Percentiles rank a stretch among this genome's conserved stretches.
Evolutionary conservation across 2,113 vertebrate species (phyloP).

Genomic region (Chionomys nivalis): DNA sequence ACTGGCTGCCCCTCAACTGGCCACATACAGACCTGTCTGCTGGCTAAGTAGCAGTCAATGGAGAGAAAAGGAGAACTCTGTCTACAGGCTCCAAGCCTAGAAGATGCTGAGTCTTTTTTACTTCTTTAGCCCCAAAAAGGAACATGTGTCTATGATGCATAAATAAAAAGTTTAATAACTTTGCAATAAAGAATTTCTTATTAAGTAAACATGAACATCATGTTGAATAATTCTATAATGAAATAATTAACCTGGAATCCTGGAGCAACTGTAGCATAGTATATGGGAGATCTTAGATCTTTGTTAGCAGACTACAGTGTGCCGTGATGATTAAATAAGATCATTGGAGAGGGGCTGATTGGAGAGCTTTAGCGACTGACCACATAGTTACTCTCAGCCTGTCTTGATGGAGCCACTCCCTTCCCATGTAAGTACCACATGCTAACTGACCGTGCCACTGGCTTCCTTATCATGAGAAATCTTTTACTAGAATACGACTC

Average conservation of each 20-base stretch:
- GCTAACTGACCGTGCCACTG: neutral
- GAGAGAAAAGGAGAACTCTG: neutral
- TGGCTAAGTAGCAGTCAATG: neutral
- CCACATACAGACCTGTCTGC: neutral
- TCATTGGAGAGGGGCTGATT: neutral
- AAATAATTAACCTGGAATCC: slow-evolving; percentile 11
- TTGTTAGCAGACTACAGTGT: neutral
- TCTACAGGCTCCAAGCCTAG: neutral
- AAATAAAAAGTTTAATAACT: neutral
- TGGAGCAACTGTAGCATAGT: neutral
- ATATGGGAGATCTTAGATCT: neutral
- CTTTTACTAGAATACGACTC: neutral
- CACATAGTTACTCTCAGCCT: neutral
- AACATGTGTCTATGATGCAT: neutral
- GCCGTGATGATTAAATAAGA: neutral
- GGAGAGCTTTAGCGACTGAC: neutral
- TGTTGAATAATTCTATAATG: slow-evolving; percentile 28
- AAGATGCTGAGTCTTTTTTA: neutral
- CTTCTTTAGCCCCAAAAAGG: neutral
- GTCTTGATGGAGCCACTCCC: neutral
- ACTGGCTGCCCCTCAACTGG: neutral
- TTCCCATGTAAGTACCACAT: neutral
- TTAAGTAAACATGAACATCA: neutral
- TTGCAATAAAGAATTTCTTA: neutral
- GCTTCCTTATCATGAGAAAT: neutral